Conservation (phyloP, 2,113 vertebrate genomes). For the Lophotis ruficrista region DNA sequence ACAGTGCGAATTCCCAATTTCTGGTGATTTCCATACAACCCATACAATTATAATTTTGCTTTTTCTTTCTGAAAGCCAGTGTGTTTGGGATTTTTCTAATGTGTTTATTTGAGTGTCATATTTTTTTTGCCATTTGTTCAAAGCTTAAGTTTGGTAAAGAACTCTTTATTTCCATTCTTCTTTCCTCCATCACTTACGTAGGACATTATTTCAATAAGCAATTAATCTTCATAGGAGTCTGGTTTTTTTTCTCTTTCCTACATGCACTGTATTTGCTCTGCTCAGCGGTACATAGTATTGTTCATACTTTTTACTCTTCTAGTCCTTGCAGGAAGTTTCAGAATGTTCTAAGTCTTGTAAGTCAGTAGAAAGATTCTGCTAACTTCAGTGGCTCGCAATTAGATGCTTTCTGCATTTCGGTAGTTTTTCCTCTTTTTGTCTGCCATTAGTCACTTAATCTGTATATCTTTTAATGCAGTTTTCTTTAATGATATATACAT, state of each 20-base stretch:
- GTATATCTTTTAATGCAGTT: background rate
- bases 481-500: background rate
- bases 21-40: background rate
- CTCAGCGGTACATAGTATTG: background rate
- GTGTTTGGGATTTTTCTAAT: background rate
- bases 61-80: background rate
- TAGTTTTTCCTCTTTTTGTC: background rate
- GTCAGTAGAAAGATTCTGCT: background rate
- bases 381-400: background rate
- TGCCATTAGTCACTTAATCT: background rate
- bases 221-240: fast-evolving
- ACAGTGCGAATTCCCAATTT: background rate
- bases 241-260: background rate
- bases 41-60: background rate
- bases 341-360: background rate
- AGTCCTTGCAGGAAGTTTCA: background rate
- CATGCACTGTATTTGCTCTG: background rate
- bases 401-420: background rate
- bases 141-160: background rate
- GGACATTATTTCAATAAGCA: background rate
- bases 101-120: background rate
- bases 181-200: background rate
- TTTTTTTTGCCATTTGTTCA: background rate
- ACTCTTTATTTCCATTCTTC: background rate
- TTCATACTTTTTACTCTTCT: background rate